A percentile compares a stretch with the other conserved stretches of the same genome.
phyloP scores from a whole-genome alignment of 2,888 invertebrate species.

The Ischnura elegans region DNA sequence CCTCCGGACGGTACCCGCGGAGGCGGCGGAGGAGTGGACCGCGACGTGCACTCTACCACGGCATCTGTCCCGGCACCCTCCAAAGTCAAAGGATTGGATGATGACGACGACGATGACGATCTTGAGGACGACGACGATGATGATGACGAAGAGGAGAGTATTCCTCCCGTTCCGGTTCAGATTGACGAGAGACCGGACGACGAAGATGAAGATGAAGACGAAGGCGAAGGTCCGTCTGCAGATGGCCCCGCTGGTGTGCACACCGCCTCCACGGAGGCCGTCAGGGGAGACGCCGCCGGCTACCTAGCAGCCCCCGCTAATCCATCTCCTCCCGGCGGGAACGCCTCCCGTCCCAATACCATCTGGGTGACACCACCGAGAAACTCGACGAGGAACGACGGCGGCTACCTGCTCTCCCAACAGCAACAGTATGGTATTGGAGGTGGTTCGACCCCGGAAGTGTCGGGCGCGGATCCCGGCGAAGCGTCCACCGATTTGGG shows the following conservation, averaged over 20 bases:
- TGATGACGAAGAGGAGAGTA: conserved; percentile 74
- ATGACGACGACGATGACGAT: conserved; percentile 32
- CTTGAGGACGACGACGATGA: conserved; percentile 58
- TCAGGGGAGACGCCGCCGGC: conserved; percentile 36
- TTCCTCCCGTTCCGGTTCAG: conserved; percentile 70
- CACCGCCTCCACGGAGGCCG: conserved; percentile 56
- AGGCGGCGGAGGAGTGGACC: conserved; percentile 79
- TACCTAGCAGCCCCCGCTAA: conserved; percentile 32
- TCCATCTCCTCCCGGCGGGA: conserved; percentile 30
- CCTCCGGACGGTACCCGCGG: conserved; percentile 92
- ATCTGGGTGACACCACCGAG: conserved; percentile 51
- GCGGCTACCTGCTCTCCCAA: conserved; percentile 1
- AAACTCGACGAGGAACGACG: conserved; percentile 52
- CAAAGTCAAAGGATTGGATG: conserved; percentile 53
- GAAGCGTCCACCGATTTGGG: background rate
- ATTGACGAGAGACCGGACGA: conserved; percentile 49
- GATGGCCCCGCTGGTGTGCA: conserved; percentile 33
- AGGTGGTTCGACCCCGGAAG: conserved; percentile 33
- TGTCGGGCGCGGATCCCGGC: background rate
- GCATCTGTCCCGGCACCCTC: conserved; percentile 38
- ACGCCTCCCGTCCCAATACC: conserved; percentile 28
- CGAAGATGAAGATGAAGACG: conserved; percentile 65
- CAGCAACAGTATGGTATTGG: background rate
- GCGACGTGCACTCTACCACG: conserved; percentile 52
- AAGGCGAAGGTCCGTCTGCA: conserved; percentile 27